phyloP scores from a whole-genome alignment of 2,113 vertebrate genomes.

The Pseudolaguvia tuberculata region DNA sequence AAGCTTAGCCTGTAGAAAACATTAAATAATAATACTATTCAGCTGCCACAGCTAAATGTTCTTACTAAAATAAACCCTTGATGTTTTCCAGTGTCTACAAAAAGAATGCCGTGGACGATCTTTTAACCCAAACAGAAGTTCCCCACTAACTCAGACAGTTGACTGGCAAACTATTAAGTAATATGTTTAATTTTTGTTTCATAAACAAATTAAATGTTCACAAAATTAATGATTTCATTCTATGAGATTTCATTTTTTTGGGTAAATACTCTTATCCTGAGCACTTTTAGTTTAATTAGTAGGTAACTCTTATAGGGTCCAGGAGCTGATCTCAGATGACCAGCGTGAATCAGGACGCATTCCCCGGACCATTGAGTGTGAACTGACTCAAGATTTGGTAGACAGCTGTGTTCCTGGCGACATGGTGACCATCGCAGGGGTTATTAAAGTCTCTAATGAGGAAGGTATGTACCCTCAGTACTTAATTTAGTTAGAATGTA shows the following conservation, averaged over 20 bases:
- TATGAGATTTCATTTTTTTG: neutral
- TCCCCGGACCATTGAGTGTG: constrained; percentile 91
- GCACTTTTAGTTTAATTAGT: neutral
- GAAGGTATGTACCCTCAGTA: constrained; percentile 68
- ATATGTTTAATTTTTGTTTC: constrained; percentile 40
- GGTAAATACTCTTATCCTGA: neutral
- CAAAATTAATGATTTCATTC: neutral
- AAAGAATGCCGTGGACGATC: constrained; percentile 78
- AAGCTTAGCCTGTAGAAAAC: neutral
- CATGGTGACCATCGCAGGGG: constrained; percentile 82
- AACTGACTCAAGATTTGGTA: constrained; percentile 87
- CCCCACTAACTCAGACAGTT: constrained; percentile 87
- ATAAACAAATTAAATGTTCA: neutral
- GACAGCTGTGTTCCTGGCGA: constrained; percentile 96
- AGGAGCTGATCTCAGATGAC: constrained; percentile 87
- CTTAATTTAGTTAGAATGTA: no score
- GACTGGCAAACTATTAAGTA: constrained; percentile 98
- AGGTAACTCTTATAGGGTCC: constrained; percentile 70
- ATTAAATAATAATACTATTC: neutral
- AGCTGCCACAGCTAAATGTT: neutral
- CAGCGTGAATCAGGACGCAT: constrained; percentile 91
- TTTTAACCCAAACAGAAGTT: constrained; percentile 77
- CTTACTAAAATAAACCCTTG: neutral
- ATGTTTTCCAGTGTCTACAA: constrained; percentile 72
- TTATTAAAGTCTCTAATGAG: constrained; percentile 86